Conservation (phyloP, 35 echinoderm and acorn worm genomes). For the Heliocidaris erythrogramma region DNA sequence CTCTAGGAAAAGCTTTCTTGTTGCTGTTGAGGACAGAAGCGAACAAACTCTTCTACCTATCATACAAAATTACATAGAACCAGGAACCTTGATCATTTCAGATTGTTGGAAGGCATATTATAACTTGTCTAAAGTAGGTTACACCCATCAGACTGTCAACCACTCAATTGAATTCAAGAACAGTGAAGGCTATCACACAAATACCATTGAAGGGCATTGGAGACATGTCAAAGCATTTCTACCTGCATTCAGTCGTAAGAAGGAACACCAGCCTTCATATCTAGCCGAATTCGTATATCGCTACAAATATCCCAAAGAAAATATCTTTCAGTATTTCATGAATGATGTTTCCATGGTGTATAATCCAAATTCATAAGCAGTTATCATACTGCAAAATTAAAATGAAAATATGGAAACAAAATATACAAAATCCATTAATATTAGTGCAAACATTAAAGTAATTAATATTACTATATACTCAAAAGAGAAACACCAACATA, state of each 20-base stretch:
- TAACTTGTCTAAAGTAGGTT: conserved; percentile 38
- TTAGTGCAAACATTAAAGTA: no score
- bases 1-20: conserved; percentile 54
- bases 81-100: conserved; percentile 57
- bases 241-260: conserved; percentile 24
- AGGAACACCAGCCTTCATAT: conserved; percentile 55
- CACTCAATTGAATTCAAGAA: conserved; percentile 59
- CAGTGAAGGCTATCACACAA: conserved; percentile 21
- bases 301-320: no score
- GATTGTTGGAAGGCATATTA: conserved; percentile 69
- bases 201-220: conserved; percentile 66
- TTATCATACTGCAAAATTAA: no score
- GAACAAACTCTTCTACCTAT: conserved; percentile 33
- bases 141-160: conserved; percentile 53
- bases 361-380: no score
- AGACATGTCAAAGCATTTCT: conserved; percentile 48
- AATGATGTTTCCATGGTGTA: no score
- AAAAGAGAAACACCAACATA: no score
- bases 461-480: no score
- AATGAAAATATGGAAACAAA: no score
- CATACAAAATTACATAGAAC: conserved; percentile 47
- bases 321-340: no score
- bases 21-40: conserved; percentile 30
- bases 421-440: no score
- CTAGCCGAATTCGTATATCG: conserved; percentile 55